Conservation (phyloP, 2,888 invertebrate species). For the Thalpophila matura region DNA sequence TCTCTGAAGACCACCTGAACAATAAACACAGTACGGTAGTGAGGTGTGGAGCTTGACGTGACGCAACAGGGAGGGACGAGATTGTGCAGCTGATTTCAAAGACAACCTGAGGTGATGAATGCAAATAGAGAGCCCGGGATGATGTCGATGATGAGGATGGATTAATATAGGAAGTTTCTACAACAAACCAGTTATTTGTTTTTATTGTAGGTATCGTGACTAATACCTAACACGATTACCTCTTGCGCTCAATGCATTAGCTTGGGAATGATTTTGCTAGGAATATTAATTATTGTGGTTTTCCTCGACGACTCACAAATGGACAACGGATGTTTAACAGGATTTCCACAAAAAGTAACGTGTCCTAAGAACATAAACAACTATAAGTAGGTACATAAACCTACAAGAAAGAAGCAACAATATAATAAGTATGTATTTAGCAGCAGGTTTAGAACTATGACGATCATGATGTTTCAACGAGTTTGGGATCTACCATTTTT, state of each 20-base stretch:
- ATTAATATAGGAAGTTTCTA: neutral
- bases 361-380: too few species aligned
- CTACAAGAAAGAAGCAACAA: too few species aligned
- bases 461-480: neutral
- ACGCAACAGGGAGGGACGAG: neutral
- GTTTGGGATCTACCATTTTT: neutral
- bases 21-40: too few species aligned
- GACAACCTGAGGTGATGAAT: neutral
- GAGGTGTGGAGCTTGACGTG: too few species aligned
- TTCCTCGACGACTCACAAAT: slow-evolving; percentile 22
- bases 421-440: too few species aligned
- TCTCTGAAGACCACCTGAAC: too few species aligned
- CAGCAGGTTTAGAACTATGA: too few species aligned
- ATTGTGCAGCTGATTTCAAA: neutral
- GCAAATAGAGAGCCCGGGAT: too few species aligned
- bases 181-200: slow-evolving; percentile 12
- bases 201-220: neutral
- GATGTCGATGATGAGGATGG: too few species aligned
- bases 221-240: neutral
- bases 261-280: neutral
- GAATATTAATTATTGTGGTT: slow-evolving; percentile 5
- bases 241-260: neutral
- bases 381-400: too few species aligned
- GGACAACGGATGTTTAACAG: neutral
- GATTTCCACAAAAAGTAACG: neutral